Evolutionary conservation across 2,113 vertebrate species (phyloP).

Genomic region (Cyprinus carpio): DNA sequence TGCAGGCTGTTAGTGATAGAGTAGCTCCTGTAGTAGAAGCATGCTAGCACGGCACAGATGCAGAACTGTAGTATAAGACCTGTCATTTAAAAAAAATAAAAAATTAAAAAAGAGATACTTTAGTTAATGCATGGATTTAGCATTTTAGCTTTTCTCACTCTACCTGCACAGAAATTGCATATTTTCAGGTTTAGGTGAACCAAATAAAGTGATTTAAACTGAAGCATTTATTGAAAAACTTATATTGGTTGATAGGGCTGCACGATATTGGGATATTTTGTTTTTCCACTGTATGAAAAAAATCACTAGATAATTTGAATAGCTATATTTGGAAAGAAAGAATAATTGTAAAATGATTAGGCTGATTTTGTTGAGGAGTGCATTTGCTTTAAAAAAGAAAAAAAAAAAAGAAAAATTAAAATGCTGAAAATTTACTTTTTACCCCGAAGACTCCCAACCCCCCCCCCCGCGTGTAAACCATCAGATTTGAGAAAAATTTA

Average conservation of each 20-base stretch:
- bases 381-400: not conserved
- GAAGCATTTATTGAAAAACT: not conserved
- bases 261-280: not conserved
- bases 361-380: not conserved
- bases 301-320: not conserved
- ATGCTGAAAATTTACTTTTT: too few relatives aligned
- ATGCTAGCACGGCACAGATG: slow-evolving; percentile 18
- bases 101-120: slow-evolving; percentile 35
- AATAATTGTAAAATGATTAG: not conserved
- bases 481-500: not conserved
- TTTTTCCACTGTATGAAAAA: not conserved
- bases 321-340: not conserved
- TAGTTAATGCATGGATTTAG: slow-evolving; percentile 51
- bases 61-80: not conserved
- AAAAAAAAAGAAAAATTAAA: not conserved
- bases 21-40: slow-evolving; percentile 42
- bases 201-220: not conserved
- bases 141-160: slow-evolving; percentile 3
- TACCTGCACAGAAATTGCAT: not conserved
- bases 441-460: not conserved
- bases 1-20: slow-evolving; percentile 35
- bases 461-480: too few relatives aligned
- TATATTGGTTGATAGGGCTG: slow-evolving; percentile 1
- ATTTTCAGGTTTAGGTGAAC: not conserved
- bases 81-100: not conserved